Percentiles rank a stretch among this genome's conserved stretches.
Conservation (phyloP, 1,140 invertebrate genomes). For the Coptotermes formosanus region DNA sequence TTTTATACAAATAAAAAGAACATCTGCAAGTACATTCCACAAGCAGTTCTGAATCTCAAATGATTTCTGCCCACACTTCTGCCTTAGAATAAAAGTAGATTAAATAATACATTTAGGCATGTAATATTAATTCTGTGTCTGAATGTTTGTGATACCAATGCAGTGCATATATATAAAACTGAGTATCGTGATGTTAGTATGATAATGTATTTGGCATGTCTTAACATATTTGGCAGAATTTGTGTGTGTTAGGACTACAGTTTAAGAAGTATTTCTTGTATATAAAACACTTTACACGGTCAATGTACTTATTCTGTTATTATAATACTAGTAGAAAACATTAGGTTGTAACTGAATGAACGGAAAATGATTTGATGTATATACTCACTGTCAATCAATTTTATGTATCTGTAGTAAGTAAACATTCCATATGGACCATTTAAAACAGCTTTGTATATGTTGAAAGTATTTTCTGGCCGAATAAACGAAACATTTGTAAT, state of each 20-base stretch:
- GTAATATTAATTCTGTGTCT: background rate
- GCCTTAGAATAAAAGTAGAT: background rate
- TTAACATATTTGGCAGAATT: background rate
- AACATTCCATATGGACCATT: conserved; percentile 4
- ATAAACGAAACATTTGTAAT: background rate
- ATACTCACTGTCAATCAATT: background rate
- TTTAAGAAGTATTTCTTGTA: background rate
- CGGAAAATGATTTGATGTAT: background rate
- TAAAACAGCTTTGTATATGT: background rate
- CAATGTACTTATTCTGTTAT: background rate
- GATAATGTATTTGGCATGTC: background rate
- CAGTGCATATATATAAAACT: background rate
- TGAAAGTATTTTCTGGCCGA: background rate
- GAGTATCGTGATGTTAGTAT: background rate
- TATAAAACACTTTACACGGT: background rate
- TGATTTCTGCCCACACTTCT: background rate
- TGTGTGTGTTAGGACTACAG: background rate
- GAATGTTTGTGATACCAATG: conserved; percentile 3
- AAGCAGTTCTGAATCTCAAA: too few species aligned
- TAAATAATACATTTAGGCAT: background rate
- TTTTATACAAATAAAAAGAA: background rate
- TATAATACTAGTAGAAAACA: background rate
- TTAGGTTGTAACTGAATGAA: background rate
- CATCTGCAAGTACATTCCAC: background rate
- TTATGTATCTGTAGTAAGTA: background rate